A percentile compares a stretch with the other conserved stretches of the same genome.
phyloP scores from a whole-genome alignment of 2,888 invertebrate species.

The Cyclophora punctaria region DNA sequence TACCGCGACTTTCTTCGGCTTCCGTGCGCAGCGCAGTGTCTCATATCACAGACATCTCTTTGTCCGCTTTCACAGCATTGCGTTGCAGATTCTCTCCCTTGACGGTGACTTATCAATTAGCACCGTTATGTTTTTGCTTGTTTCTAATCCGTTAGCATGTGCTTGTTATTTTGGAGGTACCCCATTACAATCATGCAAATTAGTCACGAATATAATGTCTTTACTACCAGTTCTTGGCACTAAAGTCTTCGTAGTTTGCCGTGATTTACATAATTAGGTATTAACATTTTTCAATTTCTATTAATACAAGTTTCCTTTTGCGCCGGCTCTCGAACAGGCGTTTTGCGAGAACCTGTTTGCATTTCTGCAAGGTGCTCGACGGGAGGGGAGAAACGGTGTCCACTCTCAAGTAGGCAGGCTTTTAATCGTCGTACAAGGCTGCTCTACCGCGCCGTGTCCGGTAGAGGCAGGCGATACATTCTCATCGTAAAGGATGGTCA shows the following conservation, averaged over 20 bases:
- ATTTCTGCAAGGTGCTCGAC: conserved; percentile 14
- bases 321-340: conserved; percentile 30
- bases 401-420: conserved; percentile 12
- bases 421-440: no score
- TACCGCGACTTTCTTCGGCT: conserved; percentile 35
- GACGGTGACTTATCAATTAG: no score
- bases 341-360: conserved; percentile 31
- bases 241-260: no score
- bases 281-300: conserved; percentile 19
- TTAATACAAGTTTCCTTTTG: conserved; percentile 29
- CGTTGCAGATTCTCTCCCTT: conserved; percentile 1
- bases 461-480: conserved; percentile 1
- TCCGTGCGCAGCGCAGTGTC: conserved; percentile 1
- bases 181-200: no score
- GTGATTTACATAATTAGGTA: neutral
- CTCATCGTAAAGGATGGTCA: conserved; percentile 7
- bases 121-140: no score
- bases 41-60: neutral
- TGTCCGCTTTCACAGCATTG: conserved; percentile 8
- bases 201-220: no score
- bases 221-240: no score
- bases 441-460: no score
- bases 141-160: no score
- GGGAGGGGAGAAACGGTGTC: conserved; percentile 13
- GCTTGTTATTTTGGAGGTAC: no score